These are phyloP conservation scores for Drosophila repletoides DNA, from an alignment of 1,140 invertebrate species.

Conservation along the genomic window DNA sequence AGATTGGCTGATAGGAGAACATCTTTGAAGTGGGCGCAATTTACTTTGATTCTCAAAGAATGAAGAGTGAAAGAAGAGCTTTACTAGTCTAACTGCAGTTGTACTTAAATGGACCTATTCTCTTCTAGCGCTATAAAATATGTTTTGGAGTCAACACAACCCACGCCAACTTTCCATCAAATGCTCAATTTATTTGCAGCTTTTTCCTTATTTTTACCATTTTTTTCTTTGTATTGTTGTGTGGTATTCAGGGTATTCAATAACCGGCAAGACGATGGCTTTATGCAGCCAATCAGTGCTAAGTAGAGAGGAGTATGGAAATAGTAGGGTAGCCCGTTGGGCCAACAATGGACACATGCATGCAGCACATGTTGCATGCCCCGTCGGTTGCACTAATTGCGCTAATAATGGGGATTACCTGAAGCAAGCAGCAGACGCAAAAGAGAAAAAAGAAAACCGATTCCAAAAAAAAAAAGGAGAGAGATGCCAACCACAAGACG, in stretches of 20 bases:
- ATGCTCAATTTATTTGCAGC: conserved; percentile 34
- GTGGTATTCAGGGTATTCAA: too few species aligned
- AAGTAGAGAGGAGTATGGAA: conserved; percentile 50
- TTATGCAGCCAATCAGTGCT: conserved; percentile 64
- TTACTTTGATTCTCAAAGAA: too few species aligned
- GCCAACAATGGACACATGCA: conserved; percentile 48
- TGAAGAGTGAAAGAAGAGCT: too few species aligned
- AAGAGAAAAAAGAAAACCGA: conserved; percentile 6
- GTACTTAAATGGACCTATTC: too few species aligned
- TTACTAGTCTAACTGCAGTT: too few species aligned
- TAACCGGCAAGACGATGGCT: conserved; percentile 12
- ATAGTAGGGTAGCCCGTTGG: conserved; percentile 46
- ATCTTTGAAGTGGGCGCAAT: too few species aligned
- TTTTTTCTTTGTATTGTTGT: too few species aligned
- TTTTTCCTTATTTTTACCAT: neutral
- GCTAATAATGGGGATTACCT: conserved; percentile 78
- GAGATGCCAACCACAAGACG: conserved; percentile 14
- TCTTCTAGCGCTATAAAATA: neutral
- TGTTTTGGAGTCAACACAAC: neutral
- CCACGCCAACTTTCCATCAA: conserved; percentile 23
- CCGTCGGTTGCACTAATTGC: conserved; percentile 64
- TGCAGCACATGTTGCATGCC: conserved; percentile 18
- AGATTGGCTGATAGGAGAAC: too few species aligned
- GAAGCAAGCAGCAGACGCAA: conserved; percentile 7
- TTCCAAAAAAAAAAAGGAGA: conserved; percentile 31